Conservation (phyloP, 2,113 vertebrate genomes). For the Himantopus leucocephalus region DNA sequence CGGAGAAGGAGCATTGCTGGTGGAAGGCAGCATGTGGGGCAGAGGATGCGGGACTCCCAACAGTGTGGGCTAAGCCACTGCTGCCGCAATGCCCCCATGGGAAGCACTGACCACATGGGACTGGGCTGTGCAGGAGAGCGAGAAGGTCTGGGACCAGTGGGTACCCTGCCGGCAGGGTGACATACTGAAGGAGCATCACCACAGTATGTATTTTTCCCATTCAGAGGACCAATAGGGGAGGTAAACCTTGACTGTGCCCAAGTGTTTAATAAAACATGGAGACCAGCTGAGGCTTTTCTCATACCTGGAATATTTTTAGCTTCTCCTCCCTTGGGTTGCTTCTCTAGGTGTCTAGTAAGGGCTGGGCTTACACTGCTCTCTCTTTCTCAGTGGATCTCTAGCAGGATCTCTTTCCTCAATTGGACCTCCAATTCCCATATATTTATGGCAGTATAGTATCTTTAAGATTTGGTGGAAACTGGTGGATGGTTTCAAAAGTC, state of each 20-base stretch:
- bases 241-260: neutral
- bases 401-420: neutral
- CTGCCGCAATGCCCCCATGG: neutral
- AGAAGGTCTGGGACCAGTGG: neutral
- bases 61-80: rapidly evolving
- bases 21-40: neutral
- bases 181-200: neutral
- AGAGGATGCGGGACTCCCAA: neutral
- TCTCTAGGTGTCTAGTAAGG: neutral
- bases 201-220: neutral
- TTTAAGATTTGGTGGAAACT: neutral
- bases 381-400: neutral
- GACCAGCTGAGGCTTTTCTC: neutral
- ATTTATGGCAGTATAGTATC: neutral
- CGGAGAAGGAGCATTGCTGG: neutral
- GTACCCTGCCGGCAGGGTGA: neutral
- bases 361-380: neutral
- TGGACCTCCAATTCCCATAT: neutral
- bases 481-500: neutral
- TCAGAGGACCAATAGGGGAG: neutral
- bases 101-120: neutral
- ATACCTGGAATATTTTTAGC: neutral
- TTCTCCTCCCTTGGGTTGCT: neutral
- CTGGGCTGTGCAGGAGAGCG: rapidly evolving
- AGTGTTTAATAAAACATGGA: neutral